Evolutionary conservation across 2,113 vertebrate genomes (phyloP).

Genomic region (Leucoraja erinaceus): DNA sequence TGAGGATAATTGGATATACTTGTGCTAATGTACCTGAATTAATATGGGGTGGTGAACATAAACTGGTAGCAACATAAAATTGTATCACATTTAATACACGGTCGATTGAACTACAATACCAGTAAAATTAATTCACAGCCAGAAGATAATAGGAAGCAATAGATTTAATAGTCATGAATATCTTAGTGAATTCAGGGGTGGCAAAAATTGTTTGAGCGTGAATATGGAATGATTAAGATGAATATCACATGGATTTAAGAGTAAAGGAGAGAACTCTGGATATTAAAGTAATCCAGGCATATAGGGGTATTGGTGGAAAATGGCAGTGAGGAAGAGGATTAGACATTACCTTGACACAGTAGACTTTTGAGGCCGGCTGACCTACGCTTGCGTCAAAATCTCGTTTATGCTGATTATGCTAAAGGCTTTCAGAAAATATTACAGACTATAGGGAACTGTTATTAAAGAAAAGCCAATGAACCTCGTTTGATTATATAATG

Average conservation of each 20-base stretch:
- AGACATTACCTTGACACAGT: too few species aligned
- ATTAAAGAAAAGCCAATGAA: background rate
- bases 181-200: background rate
- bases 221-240: background rate
- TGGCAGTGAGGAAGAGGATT: too few species aligned
- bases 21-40: background rate
- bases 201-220: background rate
- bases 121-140: background rate
- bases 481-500: background rate
- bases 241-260: background rate
- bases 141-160: background rate
- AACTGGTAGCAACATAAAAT: background rate
- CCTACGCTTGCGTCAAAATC: too few species aligned
- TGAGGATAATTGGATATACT: background rate
- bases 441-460: background rate
- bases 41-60: background rate
- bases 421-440: background rate
- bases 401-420: background rate
- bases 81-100: background rate
- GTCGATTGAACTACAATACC: background rate
- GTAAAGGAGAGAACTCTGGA: background rate
- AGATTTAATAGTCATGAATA: background rate
- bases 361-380: too few species aligned
- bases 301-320: too few species aligned
- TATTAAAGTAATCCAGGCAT: too few species aligned